phyloP scores from a whole-genome alignment of 2,888 invertebrate species.

The Calephelis perditalis region DNA sequence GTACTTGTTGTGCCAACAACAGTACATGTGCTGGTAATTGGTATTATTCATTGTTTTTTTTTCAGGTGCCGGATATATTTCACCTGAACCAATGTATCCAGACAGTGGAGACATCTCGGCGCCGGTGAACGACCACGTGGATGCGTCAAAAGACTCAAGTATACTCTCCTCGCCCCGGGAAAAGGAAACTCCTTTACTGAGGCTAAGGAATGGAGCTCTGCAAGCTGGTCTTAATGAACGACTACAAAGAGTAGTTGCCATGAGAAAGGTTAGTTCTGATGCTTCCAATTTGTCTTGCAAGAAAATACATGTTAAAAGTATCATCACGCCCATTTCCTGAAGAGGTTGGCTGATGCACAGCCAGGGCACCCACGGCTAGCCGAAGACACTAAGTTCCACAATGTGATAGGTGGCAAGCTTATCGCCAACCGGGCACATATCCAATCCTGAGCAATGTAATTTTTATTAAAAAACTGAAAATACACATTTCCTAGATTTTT shows the following conservation, averaged over 20 bases:
- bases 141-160: conserved; percentile 42
- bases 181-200: conserved; percentile 69
- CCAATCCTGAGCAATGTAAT: too few species aligned
- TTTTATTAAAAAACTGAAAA: too few species aligned
- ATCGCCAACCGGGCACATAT: too few species aligned
- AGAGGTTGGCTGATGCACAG: too few species aligned
- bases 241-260: conserved; percentile 72
- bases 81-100: conserved; percentile 81
- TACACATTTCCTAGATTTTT: too few species aligned
- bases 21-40: too few species aligned
- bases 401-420: too few species aligned
- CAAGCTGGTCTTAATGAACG: conserved; percentile 80
- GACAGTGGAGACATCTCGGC: conserved; percentile 71
- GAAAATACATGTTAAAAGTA: too few species aligned
- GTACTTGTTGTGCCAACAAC: not conserved
- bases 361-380: too few species aligned
- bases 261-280: conserved; percentile 53
- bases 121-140: conserved; percentile 50
- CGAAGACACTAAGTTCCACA: too few species aligned
- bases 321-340: too few species aligned
- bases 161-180: conserved; percentile 35
- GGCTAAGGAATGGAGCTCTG: conserved; percentile 82
- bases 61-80: conserved; percentile 76
- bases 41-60: not conserved
- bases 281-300: too few species aligned